Evolutionary conservation across 2,113 vertebrate species (phyloP), one percentile per base, ranked within the genome.

Genomic region (Haemorhous mexicanus): DNA sequence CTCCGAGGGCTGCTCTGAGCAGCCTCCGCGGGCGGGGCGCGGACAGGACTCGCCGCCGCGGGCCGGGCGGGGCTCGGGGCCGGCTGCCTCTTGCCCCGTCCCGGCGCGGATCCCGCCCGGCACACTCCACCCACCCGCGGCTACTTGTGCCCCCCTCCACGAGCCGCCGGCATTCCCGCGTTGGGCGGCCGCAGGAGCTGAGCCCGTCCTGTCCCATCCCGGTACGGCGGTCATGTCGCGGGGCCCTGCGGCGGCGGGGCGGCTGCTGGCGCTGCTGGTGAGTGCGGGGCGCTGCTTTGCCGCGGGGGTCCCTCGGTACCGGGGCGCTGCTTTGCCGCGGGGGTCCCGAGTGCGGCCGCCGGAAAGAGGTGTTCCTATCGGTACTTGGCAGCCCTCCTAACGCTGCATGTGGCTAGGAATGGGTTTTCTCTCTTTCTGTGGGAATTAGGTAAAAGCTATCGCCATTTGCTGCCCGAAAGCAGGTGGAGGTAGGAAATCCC

Each of bases 161-260:
- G 18, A 32, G 47, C 56, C 2, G 37, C 11, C 32, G 30, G 59
- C 55, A 74, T 23, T 94, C 50, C 37, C 10, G 17, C 7, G 2
- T 26, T 46, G 46, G 32, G 55, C 30, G 43, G n/a, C 14, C 5
- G 19, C 19, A 23, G 67, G 20, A 52, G 74, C 37, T 47, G 46
- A 3, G 62, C 11, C 44, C 3, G 15, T 3, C 10, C 11, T 43
- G 39, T 4, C 17, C 7, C 11, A 24, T 46, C 62, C 10, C 32
- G 32, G 22, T 10, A 9, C 14, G 28, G 50, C 44, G 28, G 84
- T 91, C 81, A 98, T 98, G 98, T 81, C 50, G 70, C 58, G 92
- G 95, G 66, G 37, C 55, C 33, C 75, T 26, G 72, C 11, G 16
- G 79, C 11, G 18, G 46, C 33, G 16, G 63, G 2, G 59, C 17